Conservation (phyloP, 2,888 invertebrate genomes). For the Lagria hirta region DNA sequence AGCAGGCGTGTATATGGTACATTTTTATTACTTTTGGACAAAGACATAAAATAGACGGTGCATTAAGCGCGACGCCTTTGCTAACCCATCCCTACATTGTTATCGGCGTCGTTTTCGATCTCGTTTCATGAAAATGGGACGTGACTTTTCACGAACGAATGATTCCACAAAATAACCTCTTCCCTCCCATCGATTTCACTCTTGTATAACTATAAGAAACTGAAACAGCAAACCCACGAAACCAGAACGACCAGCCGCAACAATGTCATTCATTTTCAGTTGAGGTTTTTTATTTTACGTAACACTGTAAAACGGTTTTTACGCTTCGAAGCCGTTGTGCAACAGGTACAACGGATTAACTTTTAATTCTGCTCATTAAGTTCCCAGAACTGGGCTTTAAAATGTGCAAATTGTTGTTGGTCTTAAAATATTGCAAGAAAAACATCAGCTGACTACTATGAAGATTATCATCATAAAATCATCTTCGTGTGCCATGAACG, state of each 20-base stretch:
- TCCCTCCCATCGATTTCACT: slow-evolving; percentile 34
- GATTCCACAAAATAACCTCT: slow-evolving; percentile 32
- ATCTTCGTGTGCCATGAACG: no score
- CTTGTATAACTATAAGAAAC: slow-evolving; percentile 32
- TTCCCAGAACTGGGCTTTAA: no score
- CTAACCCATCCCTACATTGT: slow-evolving; percentile 19
- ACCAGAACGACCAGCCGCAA: slow-evolving; percentile 12
- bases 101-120: slow-evolving; percentile 18
- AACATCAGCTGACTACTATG: no score
- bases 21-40: no score
- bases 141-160: slow-evolving; percentile 26
- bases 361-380: slow-evolving; percentile 15
- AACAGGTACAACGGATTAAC: slow-evolving; percentile 18
- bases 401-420: no score
- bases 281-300: slow-evolving; percentile 13
- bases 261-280: slow-evolving; percentile 8
- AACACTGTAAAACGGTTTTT: slow-evolving; percentile 6
- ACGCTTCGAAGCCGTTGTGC: slow-evolving; percentile 9
- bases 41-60: no score
- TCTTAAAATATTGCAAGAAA: no score
- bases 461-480: no score
- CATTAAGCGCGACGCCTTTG: slow-evolving; percentile 8
- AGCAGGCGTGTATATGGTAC: no score
- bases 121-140: slow-evolving; percentile 27
- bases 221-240: slow-evolving; percentile 16